Evolutionary conservation across 2,113 vertebrate species (phyloP), one percentile per base, ranked within the genome.

Genomic region (Tenrec ecaudatus): DNA sequence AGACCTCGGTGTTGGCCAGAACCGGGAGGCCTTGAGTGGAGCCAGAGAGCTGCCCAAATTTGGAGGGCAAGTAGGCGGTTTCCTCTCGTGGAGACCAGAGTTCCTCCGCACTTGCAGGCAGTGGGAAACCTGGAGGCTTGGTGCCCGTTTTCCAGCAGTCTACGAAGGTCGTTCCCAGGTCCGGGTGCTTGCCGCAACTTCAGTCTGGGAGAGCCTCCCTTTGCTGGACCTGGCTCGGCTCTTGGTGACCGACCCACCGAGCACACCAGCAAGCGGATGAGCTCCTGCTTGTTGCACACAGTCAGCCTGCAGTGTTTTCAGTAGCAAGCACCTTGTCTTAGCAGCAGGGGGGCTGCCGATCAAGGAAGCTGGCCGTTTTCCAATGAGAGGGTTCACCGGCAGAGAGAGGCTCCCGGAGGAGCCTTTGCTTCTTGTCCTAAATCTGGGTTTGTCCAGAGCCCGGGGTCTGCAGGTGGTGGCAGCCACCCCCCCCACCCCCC

Each of bases 121-220:
- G 0, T 0, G 66, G 38, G 9, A 5, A 31, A 1, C 12, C 36
- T 43, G 3, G 36, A 57, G n/a, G 43, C 31, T 27, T 8, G 16
- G 19, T 0, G 14, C 66, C 73, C 47, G n/a, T 19, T 40, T 20
- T 17, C 3, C 58, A 29, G 3, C 0, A 1, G 47, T 29, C 27
- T 64, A 3, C 40, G 40, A 4, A 12, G 33, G 19, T 6, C 10
- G 62, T 22, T 23, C 60, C 17, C 60, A 1, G 29, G 22, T 64
- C 29, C 47, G 0, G 0, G 1, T 27, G 15, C 31, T 68, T 62
- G 7, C 60, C 17, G 17, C 22, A 22, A 20, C 22, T 62, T 66
- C 62, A 66, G 22, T 66, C 62, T 25, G 23, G 20, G 58, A 16
- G 58, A 19, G 58, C 20, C 58, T 11, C 58, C 15, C 58, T 60